phyloP scores from a whole-genome alignment of 2,888 invertebrate genomes.

The Ceriagrion tenellum region DNA sequence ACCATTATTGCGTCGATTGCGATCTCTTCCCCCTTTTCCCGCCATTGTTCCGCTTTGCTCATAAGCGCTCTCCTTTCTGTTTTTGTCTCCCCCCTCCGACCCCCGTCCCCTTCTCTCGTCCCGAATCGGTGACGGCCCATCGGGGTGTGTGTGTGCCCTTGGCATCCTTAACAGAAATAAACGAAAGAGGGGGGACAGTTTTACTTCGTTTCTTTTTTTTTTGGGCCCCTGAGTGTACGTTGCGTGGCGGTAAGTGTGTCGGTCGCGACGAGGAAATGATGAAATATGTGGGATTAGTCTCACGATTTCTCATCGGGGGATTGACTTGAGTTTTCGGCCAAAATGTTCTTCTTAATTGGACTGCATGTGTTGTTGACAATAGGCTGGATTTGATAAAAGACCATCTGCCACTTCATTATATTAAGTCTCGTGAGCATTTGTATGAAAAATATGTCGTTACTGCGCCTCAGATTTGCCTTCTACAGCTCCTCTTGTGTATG shows the following conservation, averaged over 20 bases:
- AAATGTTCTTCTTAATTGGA: background rate
- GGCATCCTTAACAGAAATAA: background rate
- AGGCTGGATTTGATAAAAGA: background rate
- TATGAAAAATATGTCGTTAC: too few relatives aligned
- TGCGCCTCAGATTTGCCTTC: too few relatives aligned
- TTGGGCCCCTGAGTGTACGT: background rate
- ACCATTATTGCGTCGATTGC: conserved; percentile 27
- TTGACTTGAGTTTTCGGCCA: background rate
- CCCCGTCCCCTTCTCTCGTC: background rate
- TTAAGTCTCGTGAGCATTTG: too few relatives aligned
- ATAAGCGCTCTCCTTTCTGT: background rate
- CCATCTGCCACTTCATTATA: background rate
- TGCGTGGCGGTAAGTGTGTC: background rate
- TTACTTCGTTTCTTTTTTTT: background rate
- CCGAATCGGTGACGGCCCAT: background rate
- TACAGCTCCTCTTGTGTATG: too few relatives aligned
- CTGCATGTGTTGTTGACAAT: background rate
- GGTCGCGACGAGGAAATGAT: background rate
- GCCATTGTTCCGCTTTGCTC: background rate
- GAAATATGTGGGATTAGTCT: background rate
- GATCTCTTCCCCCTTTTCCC: background rate
- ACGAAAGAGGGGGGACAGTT: background rate
- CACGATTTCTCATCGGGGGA: background rate
- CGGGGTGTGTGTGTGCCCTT: background rate
- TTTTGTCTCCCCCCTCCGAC: too few relatives aligned